Conservation (phyloP, 2,888 invertebrate species). For the Amphiduros pacificus region DNA sequence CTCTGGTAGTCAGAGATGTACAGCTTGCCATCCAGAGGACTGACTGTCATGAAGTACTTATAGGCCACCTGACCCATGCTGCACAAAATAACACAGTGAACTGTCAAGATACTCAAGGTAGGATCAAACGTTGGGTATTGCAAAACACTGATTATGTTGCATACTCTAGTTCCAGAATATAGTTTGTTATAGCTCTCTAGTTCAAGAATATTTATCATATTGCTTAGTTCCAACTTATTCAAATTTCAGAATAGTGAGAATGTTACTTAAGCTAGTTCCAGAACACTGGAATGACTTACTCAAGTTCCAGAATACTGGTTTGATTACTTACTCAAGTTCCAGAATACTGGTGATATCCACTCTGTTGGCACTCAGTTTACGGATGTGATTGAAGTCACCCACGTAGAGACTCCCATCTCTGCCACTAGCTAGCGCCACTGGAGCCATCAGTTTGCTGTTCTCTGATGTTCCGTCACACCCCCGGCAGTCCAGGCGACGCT, state of each 20-base stretch:
- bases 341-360: slow-evolving; percentile 68
- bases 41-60: slow-evolving; percentile 94
- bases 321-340: too few relatives aligned
- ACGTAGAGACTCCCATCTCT: slow-evolving; percentile 96
- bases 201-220: too few relatives aligned
- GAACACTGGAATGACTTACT: too few relatives aligned
- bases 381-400: slow-evolving; percentile 86
- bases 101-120: too few relatives aligned
- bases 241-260: too few relatives aligned
- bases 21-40: slow-evolving; percentile 92
- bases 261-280: too few relatives aligned
- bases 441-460: slow-evolving; percentile 76
- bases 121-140: too few relatives aligned
- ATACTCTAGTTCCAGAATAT: too few relatives aligned
- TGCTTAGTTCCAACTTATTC: too few relatives aligned
- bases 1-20: slow-evolving; percentile 90
- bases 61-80: slow-evolving; percentile 95
- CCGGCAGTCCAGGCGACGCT: slow-evolving; percentile 78
- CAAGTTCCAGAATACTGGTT: too few relatives aligned
- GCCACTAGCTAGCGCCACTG: slow-evolving; percentile 90
- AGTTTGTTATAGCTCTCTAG: too few relatives aligned
- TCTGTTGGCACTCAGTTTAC: slow-evolving; percentile 51
- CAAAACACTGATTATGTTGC: too few relatives aligned
- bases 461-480: slow-evolving; percentile 71
- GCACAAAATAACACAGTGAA: slow-evolving; percentile 36